Percentiles rank a stretch among this genome's conserved stretches.
Evolutionary conservation across 1,140 invertebrate genomes (phyloP).

Genomic region (Lamellibrachia luymesi): DNA sequence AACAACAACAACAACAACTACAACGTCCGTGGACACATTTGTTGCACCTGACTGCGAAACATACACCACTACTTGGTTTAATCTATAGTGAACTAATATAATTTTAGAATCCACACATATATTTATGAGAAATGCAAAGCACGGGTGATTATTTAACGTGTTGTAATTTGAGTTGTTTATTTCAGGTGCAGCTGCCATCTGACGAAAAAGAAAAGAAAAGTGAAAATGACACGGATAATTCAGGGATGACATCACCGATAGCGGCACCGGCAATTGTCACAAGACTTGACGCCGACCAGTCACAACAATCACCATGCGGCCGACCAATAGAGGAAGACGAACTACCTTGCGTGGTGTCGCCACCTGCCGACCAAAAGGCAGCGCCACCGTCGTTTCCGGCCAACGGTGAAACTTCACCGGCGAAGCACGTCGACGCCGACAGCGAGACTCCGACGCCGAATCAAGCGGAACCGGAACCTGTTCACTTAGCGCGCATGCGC

Average conservation of each 20-base stretch:
- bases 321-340: neutral
- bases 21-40: neutral
- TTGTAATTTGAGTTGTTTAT: neutral
- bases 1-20: neutral
- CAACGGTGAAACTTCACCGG: neutral
- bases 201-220: neutral
- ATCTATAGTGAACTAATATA: too few relatives aligned
- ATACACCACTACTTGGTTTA: too few relatives aligned
- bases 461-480: neutral
- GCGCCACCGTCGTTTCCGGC: conserved; percentile 7
- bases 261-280: neutral
- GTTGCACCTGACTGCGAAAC: neutral
- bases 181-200: neutral
- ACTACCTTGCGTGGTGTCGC: conserved; percentile 2
- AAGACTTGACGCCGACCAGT: neutral
- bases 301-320: neutral
- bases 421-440: neutral
- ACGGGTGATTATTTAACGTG: neutral
- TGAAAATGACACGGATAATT: conserved; percentile 5
- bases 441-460: neutral
- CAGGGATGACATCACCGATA: neutral
- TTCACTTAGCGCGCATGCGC: neutral
- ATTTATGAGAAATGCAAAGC: neutral
- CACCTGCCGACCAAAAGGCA: neutral
- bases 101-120: too few relatives aligned